Conservation (phyloP, 1,140 invertebrate species). For the Acyrthosiphon pisum region DNA sequence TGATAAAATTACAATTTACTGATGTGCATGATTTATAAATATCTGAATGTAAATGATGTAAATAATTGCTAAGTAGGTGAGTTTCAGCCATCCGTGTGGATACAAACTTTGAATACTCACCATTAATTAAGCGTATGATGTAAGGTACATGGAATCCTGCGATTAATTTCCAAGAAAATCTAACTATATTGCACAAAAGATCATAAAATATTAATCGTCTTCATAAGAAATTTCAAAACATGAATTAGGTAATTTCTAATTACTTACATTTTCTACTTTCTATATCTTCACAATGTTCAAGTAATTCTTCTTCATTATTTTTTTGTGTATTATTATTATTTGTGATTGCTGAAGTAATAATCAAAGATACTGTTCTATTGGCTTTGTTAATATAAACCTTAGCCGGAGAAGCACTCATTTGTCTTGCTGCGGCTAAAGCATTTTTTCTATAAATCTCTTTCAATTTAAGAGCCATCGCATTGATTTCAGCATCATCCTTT, state of each 20-base stretch:
- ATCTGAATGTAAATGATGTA: slow-evolving; percentile 81
- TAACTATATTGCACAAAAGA: slow-evolving; percentile 66
- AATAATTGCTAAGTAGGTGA: slow-evolving; percentile 84
- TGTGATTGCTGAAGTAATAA: not conserved
- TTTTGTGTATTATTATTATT: not conserved
- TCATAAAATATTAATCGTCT: not conserved
- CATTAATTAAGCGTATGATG: slow-evolving; percentile 71
- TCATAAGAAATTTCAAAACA: not conserved
- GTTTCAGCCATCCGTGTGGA: slow-evolving; percentile 90
- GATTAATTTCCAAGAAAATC: slow-evolving; percentile 88
- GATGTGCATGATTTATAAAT: slow-evolving; percentile 82
- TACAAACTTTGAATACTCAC: slow-evolving; percentile 83
- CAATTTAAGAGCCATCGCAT: slow-evolving; percentile 83
- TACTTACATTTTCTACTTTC: slow-evolving; percentile 23
- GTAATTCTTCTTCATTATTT: not conserved
- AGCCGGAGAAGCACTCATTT: not conserved
- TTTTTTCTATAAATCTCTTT: slow-evolving; percentile 83
- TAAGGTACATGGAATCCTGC: slow-evolving; percentile 83
- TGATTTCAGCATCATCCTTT: slow-evolving; percentile 82
- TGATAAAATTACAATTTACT: slow-evolving; percentile 92
- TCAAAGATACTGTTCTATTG: not conserved
- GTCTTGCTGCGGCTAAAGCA: slow-evolving; percentile 65
- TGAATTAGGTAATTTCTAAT: not conserved
- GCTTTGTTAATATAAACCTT: slow-evolving; percentile 41
- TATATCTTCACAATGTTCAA: slow-evolving; percentile 23